These are phyloP conservation scores for Drosophila mayri DNA, from an alignment of 1,140 invertebrate species.

Conservation along the genomic window DNA sequence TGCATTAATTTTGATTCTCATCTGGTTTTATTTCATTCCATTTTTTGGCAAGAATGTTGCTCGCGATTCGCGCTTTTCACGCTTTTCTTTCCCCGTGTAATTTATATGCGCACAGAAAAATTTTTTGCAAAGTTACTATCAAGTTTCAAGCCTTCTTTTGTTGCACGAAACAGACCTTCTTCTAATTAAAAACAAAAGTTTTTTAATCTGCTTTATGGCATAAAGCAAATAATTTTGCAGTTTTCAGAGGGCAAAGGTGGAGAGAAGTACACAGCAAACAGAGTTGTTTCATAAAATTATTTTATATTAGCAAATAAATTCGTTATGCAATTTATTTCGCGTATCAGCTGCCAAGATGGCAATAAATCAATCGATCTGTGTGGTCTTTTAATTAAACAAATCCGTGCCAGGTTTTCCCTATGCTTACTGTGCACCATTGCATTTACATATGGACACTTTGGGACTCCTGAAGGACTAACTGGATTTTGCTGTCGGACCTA, in stretches of 20 bases:
- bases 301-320: background rate
- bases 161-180: conserved; percentile 63
- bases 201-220: conserved; percentile 81
- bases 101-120: conserved; percentile 71
- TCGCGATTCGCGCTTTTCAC: conserved; percentile 22
- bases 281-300: background rate
- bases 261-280: background rate
- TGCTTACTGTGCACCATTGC: background rate
- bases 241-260: conserved; percentile 30
- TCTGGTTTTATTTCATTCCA: conserved; percentile 61
- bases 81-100: conserved; percentile 52
- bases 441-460: conserved; percentile 2
- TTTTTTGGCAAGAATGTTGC: conserved; percentile 45
- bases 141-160: conserved; percentile 61
- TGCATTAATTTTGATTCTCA: conserved; percentile 71
- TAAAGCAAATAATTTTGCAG: conserved; percentile 75
- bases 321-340: background rate
- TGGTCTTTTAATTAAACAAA: background rate
- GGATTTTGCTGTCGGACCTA: conserved; percentile 7
- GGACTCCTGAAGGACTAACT: background rate
- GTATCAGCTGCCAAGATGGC: background rate
- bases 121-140: conserved; percentile 66
- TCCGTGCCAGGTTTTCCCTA: too few species aligned
- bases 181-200: conserved; percentile 83
- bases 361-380: background rate